Evolutionary conservation across 2,113 vertebrate genomes (phyloP).

Genomic region (Peromyscus leucopus): DNA sequence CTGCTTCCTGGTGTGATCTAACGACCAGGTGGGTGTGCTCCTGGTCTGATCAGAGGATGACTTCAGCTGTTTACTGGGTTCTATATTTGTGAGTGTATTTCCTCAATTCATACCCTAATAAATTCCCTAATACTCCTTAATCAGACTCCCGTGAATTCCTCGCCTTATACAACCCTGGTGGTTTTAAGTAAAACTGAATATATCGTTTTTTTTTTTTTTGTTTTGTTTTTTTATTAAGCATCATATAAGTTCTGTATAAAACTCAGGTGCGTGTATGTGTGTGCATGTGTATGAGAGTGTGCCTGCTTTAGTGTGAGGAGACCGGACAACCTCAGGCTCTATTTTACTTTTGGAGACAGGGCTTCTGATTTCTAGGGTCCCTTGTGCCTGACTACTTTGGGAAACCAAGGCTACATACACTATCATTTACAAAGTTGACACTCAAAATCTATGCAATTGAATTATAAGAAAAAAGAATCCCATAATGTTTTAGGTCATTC

Average conservation of each 20-base stretch:
- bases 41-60: no score
- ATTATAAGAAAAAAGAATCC: not conserved
- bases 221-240: slow-evolving; percentile 36
- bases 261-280: not conserved
- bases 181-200: slow-evolving; percentile 50
- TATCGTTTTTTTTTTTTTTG: slow-evolving; percentile 42
- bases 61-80: no score
- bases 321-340: not conserved
- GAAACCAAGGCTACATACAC: not conserved
- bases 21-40: no score
- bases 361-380: not conserved
- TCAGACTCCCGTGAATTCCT: no score
- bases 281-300: not conserved
- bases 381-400: not conserved
- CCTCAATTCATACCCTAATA: no score
- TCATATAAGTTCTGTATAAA: not conserved
- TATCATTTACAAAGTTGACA: not conserved
- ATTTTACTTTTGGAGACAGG: not conserved
- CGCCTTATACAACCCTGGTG: not conserved
- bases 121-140: no score
- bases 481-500: not conserved
- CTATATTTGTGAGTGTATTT: no score
- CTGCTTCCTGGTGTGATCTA: no score
- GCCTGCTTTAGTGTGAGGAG: not conserved
- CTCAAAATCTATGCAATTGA: not conserved